Conservation (phyloP, 2,113 vertebrate genomes). For the Collichthys lucidus region DNA sequence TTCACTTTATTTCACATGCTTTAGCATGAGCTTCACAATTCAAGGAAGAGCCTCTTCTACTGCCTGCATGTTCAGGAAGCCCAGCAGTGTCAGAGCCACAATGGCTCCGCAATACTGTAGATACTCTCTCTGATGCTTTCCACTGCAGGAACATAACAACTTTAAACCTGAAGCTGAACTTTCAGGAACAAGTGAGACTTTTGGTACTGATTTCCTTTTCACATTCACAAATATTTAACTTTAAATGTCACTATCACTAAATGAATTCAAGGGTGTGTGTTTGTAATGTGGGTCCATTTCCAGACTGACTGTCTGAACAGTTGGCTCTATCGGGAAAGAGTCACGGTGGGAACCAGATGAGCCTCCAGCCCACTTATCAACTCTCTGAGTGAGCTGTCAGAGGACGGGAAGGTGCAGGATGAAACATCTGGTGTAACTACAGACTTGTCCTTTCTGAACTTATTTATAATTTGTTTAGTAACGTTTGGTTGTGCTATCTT, state of each 20-base stretch:
- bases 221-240: neutral
- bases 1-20: conserved; percentile 85
- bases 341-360: neutral
- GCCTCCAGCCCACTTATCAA: neutral
- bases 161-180: neutral
- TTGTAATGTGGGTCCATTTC: neutral
- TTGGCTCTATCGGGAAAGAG: neutral
- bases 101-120: conserved; percentile 85
- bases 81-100: conserved; percentile 88
- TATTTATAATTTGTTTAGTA: no score
- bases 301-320: neutral
- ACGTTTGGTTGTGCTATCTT: no score
- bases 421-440: neutral
- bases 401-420: neutral
- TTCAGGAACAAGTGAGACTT: neutral
- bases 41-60: conserved; percentile 88
- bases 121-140: conserved; percentile 75
- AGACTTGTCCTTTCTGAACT: neutral
- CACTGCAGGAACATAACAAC: conserved; percentile 2
- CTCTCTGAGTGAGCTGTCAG: neutral
- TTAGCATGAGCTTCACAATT: conserved; percentile 86
- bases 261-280: neutral
- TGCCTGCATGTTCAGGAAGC: conserved; percentile 91
- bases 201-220: neutral
- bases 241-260: conserved; percentile 4